Evolutionary conservation across 2,113 vertebrate genomes (phyloP), one percentile per base, ranked within the genome.

Genomic region (Scortum barcoo): DNA sequence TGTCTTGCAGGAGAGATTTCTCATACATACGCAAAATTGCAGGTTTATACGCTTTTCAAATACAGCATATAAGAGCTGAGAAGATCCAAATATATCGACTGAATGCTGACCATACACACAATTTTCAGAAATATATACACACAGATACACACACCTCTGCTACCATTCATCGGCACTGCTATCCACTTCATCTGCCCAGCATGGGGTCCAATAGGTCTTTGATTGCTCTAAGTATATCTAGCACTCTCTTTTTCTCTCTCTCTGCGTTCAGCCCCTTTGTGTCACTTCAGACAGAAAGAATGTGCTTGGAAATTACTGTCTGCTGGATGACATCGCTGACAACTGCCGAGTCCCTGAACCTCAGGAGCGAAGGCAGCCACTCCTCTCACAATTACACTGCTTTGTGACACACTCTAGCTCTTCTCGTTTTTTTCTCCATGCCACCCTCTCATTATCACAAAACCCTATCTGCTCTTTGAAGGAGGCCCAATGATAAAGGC

Each of bases 371-470:
- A 77, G 44, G 65, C 82, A 79, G 71, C 28, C 38, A 38, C 46
- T 81, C 40, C 73, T 61, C 56, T 72, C 60, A 78, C 78, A 83
- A 74, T 85, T 77, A 76, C 73, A 57, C 69, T 54, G 36, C 61
- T 70, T 44, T 6, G 36, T 56, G 71, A 86, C 78, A 82, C 70
- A n/a, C 44, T 53, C 36, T 11, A 17, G 69, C 72, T 42, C n/a
- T 26, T 66, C 54, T 53, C 16, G 40, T 36, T 69, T 50, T 50
- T 56, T 30, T 14, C 26, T 80, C 56, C 63, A 67, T 28, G 1
- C 77, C 54, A 66, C n/a, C 76, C 76, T 88, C 81, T 88, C 81
- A 84, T 91, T 85, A 89, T 83, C 74, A 61, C 84, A 62, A 78
- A 80, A 70, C 19, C 63, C 75, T 48, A 78, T 85, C 79, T 72